Percentiles rank a stretch among this genome's conserved stretches.
These are phyloP conservation scores for Zaprionus africanus DNA, from an alignment of 1,140 invertebrate species.

Conservation along the genomic window DNA sequence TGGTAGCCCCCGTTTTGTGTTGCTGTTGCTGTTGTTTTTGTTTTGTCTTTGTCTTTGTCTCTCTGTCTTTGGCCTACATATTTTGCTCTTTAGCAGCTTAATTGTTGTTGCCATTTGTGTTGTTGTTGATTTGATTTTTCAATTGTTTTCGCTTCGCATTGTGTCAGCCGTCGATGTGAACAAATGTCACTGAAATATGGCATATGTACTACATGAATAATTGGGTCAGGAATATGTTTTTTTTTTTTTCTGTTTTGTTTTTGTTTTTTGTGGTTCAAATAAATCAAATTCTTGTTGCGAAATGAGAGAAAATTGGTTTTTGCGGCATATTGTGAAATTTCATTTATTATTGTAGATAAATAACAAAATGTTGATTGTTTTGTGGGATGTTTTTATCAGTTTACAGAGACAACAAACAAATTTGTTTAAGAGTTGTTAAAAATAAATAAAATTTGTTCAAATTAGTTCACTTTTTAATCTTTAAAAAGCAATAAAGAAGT, in stretches of 20 bases:
- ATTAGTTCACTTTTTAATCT: neutral
- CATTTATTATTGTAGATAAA: neutral
- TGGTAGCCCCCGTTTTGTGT: conserved; percentile 55
- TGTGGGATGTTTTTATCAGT: neutral
- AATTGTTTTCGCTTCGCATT: conserved; percentile 23
- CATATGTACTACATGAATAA: neutral
- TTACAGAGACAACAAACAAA: neutral
- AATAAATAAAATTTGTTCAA: neutral
- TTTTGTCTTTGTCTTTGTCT: conserved; percentile 39
- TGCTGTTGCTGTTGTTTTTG: neutral
- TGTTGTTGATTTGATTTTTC: conserved; percentile 47
- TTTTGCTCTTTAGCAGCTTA: conserved; percentile 20
- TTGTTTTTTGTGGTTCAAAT: neutral
- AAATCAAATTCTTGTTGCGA: conserved; percentile 3
- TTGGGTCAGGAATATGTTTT: conserved; percentile 4
- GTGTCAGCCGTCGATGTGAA: conserved; percentile 8
- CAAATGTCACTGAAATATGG: conserved; percentile 10
- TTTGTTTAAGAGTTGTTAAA: neutral
- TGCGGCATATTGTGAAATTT: neutral
- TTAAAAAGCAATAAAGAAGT: conserved; percentile 13
- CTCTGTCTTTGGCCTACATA: conserved; percentile 66
- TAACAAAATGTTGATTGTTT: neutral
- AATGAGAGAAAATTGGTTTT: neutral
- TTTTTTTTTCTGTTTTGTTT: neutral
- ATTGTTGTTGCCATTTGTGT: neutral